These are phyloP conservation scores for Lasaia peninsularis DNA, from an alignment of 1,140 invertebrate species.

Conservation along the genomic window DNA sequence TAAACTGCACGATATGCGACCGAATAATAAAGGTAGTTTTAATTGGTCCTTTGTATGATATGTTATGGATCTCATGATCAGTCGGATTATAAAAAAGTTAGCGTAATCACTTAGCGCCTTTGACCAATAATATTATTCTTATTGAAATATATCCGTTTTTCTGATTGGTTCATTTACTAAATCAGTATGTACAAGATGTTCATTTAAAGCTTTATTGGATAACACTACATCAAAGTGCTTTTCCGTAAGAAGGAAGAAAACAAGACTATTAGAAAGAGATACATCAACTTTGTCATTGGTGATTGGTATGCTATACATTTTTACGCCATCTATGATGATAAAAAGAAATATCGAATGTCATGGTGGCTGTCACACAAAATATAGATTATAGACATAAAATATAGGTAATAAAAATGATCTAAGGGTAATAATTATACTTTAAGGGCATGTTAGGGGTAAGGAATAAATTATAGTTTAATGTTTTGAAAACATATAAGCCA, in stretches of 20 bases:
- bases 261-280: conserved; percentile 13
- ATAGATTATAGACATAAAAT: too few relatives aligned
- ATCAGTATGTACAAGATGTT: conserved; percentile 23
- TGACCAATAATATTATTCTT: conserved; percentile 44
- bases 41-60: conserved; percentile 37
- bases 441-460: too few relatives aligned
- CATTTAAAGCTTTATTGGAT: conserved; percentile 8
- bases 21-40: conserved; percentile 38
- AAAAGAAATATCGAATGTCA: neutral
- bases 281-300: conserved; percentile 6
- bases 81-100: conserved; percentile 47
- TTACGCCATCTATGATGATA: neutral
- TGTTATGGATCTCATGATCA: conserved; percentile 30
- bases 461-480: too few relatives aligned
- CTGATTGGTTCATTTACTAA: conserved; percentile 41
- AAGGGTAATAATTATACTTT: too few relatives aligned
- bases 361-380: too few relatives aligned
- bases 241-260: conserved; percentile 23
- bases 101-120: conserved; percentile 37
- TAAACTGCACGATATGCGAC: conserved; percentile 38
- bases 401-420: too few relatives aligned
- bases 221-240: conserved; percentile 18
- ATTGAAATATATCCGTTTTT: conserved; percentile 27
- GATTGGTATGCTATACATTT: neutral
- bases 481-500: too few relatives aligned